Conservation (phyloP, 2,888 invertebrate species). For the Hirtodrosophila cameraria region DNA sequence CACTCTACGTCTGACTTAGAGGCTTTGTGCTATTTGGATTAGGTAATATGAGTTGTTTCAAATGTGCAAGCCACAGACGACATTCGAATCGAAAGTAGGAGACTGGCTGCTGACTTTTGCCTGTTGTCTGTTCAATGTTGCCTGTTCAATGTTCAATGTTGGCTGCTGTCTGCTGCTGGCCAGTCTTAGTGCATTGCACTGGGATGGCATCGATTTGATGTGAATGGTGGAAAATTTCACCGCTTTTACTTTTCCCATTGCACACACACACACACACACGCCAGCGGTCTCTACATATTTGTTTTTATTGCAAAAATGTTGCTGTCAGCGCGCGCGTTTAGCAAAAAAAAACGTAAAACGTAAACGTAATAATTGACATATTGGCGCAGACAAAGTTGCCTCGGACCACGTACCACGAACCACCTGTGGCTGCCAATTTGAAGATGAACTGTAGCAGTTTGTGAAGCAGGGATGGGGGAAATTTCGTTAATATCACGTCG, state of each 20-base stretch:
- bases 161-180: no score
- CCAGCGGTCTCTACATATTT: conserved; percentile 15
- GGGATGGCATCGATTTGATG: conserved; percentile 65
- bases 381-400: conserved; percentile 25
- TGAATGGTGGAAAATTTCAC: conserved; percentile 77
- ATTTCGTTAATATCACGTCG: conserved; percentile 2
- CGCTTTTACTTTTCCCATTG: conserved; percentile 71
- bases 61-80: conserved; percentile 3
- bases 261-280: no score
- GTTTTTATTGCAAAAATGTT: conserved; percentile 44
- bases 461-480: not conserved
- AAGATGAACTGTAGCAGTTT: conserved; percentile 17
- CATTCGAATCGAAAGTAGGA: conserved; percentile 41
- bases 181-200: no score
- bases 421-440: conserved; percentile 16
- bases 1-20: conserved; percentile 9
- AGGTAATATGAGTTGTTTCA: conserved; percentile 23
- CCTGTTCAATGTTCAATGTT: no score
- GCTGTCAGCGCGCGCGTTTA: conserved; percentile 42
- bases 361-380: conserved; percentile 68
- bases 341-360: conserved; percentile 32
- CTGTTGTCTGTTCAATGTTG: no score
- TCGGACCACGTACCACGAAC: conserved; percentile 16
- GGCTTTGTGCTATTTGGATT: conserved; percentile 9
- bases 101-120: conserved; percentile 33